phyloP scores from a whole-genome alignment of 2,113 vertebrate species.

The Romanogobio albipinnatus region DNA sequence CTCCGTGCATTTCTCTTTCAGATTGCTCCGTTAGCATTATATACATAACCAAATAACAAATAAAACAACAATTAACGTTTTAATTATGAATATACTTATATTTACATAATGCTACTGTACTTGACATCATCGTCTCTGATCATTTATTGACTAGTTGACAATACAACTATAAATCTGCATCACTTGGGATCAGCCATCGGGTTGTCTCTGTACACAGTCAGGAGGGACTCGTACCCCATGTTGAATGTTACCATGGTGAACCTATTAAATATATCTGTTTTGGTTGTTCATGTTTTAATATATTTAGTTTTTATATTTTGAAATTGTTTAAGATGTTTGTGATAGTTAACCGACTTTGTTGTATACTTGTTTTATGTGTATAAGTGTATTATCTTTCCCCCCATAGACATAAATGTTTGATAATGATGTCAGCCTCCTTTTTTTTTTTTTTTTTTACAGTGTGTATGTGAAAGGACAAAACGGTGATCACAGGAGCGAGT shows the following conservation, averaged over 20 bases:
- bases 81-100: neutral
- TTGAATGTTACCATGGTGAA: neutral
- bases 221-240: neutral
- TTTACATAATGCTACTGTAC: neutral
- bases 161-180: neutral
- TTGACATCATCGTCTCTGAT: neutral
- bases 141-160: neutral
- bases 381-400: neutral
- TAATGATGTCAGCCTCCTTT: neutral
- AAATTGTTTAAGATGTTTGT: neutral
- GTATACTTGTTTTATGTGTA: neutral
- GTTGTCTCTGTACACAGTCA: neutral
- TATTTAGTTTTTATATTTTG: neutral
- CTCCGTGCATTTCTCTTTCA: neutral
- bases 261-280: neutral
- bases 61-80: neutral
- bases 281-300: neutral
- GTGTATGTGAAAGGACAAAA: neutral
- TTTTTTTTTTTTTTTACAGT: neutral
- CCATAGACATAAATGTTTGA: neutral
- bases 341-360: neutral
- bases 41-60: neutral
- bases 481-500: neutral
- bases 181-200: neutral
- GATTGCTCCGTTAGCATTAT: neutral